Evolutionary conservation across 2,888 invertebrate genomes (phyloP).

Genomic region (Pteria penguin): DNA sequence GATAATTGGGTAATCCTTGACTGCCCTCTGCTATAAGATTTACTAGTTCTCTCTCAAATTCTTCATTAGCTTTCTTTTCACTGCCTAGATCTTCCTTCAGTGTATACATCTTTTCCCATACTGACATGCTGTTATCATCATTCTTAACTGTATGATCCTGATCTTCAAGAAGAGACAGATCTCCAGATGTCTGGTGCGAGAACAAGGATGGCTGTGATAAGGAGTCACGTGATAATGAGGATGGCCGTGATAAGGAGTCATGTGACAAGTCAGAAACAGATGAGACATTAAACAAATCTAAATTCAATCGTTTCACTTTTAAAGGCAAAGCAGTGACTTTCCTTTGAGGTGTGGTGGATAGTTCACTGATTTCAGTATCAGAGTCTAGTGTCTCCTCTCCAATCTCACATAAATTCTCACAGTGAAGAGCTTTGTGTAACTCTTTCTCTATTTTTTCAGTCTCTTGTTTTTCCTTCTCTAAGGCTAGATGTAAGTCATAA

Average conservation of each 20-base stretch:
- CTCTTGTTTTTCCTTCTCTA: neutral
- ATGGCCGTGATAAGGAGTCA: no score
- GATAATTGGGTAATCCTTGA: neutral
- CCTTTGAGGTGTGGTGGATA: neutral
- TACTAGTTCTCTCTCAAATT: conserved; percentile 62
- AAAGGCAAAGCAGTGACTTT: neutral
- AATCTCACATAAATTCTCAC: neutral
- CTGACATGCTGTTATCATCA: no score
- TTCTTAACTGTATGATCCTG: neutral
- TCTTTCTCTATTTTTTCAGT: neutral
- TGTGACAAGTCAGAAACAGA: neutral
- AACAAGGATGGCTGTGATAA: conserved; percentile 8
- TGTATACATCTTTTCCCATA: conserved; percentile 42
- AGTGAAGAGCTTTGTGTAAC: neutral
- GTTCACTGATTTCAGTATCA: neutral
- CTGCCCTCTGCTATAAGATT: conserved; percentile 23
- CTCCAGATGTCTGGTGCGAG: no score
- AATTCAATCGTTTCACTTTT: neutral
- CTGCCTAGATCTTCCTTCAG: conserved; percentile 53
- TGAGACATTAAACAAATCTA: neutral
- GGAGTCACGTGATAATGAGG: no score
- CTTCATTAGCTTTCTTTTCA: conserved; percentile 53
- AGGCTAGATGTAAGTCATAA: neutral
- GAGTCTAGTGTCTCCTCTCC: neutral
- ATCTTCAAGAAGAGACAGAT: no score